These are phyloP conservation scores for Enteromius treurensis DNA, from an alignment of 2,797 vertebrate species.

Conservation along the genomic window DNA sequence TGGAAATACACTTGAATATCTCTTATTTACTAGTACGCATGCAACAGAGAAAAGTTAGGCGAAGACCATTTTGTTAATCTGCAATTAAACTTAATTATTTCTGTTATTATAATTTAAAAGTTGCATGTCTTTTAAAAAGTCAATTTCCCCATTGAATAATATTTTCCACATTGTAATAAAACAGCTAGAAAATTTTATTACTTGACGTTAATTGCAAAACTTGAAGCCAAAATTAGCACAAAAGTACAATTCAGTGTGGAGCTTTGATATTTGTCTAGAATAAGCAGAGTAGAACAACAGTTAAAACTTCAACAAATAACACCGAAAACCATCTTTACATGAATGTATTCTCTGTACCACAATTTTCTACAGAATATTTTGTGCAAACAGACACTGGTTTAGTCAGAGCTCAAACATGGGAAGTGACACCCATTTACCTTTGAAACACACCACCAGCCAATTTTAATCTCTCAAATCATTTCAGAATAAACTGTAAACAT, in stretches of 20 bases:
- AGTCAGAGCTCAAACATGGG: conserved; percentile 1
- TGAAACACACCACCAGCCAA: background rate
- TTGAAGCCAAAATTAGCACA: background rate
- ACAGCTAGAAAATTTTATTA: background rate
- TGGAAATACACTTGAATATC: background rate
- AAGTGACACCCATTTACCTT: background rate
- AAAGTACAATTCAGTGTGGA: background rate
- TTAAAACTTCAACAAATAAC: background rate
- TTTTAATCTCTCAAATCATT: background rate
- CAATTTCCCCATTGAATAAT: background rate
- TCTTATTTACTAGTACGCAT: background rate
- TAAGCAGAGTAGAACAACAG: background rate
- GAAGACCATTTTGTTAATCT: background rate
- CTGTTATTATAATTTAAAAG: background rate
- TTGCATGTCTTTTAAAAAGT: background rate
- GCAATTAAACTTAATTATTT: background rate
- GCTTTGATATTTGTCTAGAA: background rate
- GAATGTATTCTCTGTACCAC: background rate
- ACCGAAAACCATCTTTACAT: background rate
- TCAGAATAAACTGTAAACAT: conserved; percentile 14
- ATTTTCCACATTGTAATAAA: background rate
- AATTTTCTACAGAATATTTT: background rate
- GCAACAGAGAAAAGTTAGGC: background rate
- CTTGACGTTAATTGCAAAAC: background rate
- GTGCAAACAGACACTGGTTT: background rate